A percentile compares a stretch with the other conserved stretches of the same genome.
Evolutionary conservation across 2,888 invertebrate species (phyloP).

Genomic region (Caenorhabditis drosophilae): DNA sequence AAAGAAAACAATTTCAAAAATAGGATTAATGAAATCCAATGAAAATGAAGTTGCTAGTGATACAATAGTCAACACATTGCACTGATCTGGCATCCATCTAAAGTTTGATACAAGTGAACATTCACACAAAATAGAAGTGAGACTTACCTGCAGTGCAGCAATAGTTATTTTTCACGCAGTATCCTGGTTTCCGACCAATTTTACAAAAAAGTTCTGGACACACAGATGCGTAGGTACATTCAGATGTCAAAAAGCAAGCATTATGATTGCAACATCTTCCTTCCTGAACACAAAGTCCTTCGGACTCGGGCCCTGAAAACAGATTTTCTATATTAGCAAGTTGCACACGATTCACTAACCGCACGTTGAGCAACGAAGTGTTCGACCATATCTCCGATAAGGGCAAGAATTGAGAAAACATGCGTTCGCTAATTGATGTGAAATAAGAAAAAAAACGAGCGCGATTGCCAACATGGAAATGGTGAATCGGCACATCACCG

Average conservation of each 20-base stretch:
- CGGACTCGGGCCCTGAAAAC: conserved; percentile 39
- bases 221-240: conserved; percentile 33
- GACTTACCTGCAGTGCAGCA: conserved; percentile 43
- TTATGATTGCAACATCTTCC: conserved; percentile 52
- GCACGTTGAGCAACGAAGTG: conserved; percentile 47
- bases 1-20: neutral
- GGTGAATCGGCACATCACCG: no score
- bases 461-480: conserved; percentile 10
- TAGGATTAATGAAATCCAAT: no score
- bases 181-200: conserved; percentile 35
- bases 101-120: no score
- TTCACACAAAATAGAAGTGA: no score
- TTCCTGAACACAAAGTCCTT: conserved; percentile 54
- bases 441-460: conserved; percentile 4
- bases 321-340: neutral
- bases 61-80: conserved; percentile 42
- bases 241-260: conserved; percentile 40
- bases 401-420: conserved; percentile 66
- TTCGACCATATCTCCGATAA: conserved; percentile 61
- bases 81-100: conserved; percentile 35
- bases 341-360: conserved; percentile 18
- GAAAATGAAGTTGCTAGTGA: no score
- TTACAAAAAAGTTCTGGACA: conserved; percentile 46
- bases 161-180: conserved; percentile 36
- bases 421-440: conserved; percentile 17